Base-by-base conservation (phyloP, 92 coral and sea anemone species). In the Actinostola sp. region DNA sequence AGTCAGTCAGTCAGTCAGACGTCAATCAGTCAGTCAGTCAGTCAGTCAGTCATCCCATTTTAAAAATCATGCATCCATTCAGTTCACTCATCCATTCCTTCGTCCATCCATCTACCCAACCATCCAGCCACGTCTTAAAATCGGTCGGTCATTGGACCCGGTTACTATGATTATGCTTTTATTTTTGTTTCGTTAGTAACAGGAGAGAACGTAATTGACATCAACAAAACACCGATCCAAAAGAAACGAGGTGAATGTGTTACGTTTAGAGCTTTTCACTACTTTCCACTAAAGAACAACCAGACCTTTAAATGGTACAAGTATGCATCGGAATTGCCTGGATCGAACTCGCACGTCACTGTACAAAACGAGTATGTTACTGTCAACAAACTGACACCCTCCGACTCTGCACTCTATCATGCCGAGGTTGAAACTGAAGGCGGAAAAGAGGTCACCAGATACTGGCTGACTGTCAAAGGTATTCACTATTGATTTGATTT, bases 391-490 rank as follows among this genome's bases (percentile, higher is more conserved):
- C 82, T 85, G 23, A 68, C 61, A 44, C 68, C 63, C 13, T 46
- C 38, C 0, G 97, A 93, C 83, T 81, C 92, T n/a, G 97, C 98
- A 0, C 66, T 87, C 5, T 93, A 93, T 29, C 83, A 89, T 32
- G 85, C 93, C 1, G 88, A 79, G 67, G 61, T 91, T 25, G 44
- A 62, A 35, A 92, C 96, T 1, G 61, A 44, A 30, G 85, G 91
- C 8, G 86, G 93, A 3, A 80, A 39, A 39, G 98, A 93, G 67
- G 38, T 88, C 15, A 91, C 96, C 9, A 64, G 88, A 33, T 76
- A 91, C 53, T 93, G 98, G 98, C 63, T 93, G 26, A 79, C 79
- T 30, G 97, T 93, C 9, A 69, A 36, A 90, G 98, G 98, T 93
- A 38, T 49, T 15, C 3, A 3, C 19, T 16, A 3, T 49, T 5